Percentiles rank a stretch among this genome's conserved stretches.
Evolutionary conservation across 2,797 vertebrate species (phyloP).

Genomic region (Myripristis jacobus): DNA sequence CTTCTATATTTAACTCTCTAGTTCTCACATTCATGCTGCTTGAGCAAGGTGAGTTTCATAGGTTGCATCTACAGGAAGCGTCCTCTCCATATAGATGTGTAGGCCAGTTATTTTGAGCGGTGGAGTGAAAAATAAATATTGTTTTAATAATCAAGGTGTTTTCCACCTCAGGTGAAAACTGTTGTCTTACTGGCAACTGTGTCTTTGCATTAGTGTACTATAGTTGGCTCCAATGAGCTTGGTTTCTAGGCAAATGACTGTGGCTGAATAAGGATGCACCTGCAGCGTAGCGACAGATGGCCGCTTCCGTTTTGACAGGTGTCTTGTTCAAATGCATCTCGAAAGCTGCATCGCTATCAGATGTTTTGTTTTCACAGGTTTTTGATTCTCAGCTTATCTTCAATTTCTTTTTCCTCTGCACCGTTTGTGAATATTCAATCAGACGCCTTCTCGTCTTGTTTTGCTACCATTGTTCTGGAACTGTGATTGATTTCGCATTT

Average conservation of each 20-base stretch:
- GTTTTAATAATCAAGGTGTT: no score
- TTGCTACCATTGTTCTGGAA: conserved; percentile 4
- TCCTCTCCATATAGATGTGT: no score
- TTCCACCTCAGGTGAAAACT: background rate
- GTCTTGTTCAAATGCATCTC: conserved; percentile 32
- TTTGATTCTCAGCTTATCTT: conserved; percentile 1
- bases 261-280: conserved; percentile 66
- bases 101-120: background rate
- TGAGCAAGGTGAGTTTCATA: background rate
- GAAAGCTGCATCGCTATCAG: conserved; percentile 22
- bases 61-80: background rate
- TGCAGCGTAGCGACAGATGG: conserved; percentile 31
- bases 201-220: background rate
- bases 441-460: background rate
- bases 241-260: conserved; percentile 75
- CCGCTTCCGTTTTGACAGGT: conserved; percentile 58
- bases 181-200: background rate
- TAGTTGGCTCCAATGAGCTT: conserved; percentile 33
- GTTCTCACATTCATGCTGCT: background rate
- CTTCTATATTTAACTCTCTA: background rate
- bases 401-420: background rate
- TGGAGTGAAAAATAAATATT: no score
- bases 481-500: conserved; percentile 10
- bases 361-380: conserved; percentile 37
- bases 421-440: conserved; percentile 5